Conservation (phyloP, 1,140 invertebrate genomes). For the Maniola jurtina region DNA sequence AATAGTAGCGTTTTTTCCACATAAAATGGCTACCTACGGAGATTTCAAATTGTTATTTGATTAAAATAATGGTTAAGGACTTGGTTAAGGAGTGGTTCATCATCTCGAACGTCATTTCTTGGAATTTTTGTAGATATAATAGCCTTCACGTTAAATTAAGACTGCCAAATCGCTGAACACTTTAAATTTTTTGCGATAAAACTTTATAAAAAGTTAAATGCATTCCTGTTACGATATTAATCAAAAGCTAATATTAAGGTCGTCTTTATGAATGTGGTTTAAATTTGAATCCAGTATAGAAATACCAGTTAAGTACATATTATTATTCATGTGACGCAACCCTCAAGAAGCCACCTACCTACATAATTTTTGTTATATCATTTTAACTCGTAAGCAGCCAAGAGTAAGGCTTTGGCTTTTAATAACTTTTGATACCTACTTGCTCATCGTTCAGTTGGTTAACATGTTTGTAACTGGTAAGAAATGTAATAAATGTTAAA, state of each 20-base stretch:
- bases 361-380: conserved; percentile 4
- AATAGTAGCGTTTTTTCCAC: background rate
- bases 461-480: conserved; percentile 5
- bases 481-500: conserved; percentile 14
- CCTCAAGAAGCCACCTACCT: background rate
- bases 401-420: background rate
- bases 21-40: background rate
- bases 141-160: conserved; percentile 18
- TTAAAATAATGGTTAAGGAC: background rate
- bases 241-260: background rate
- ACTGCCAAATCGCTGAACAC: conserved; percentile 7
- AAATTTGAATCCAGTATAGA: background rate
- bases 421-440: conserved; percentile 10
- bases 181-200: conserved; percentile 13
- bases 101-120: conserved; percentile 8
- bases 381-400: background rate
- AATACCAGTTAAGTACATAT: background rate
- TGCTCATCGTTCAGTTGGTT: background rate
- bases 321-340: background rate
- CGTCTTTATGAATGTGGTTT: background rate
- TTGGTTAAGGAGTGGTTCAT: too few relatives aligned
- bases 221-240: conserved; percentile 10
- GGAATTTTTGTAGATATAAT: conserved; percentile 18
- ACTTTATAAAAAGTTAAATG: conserved; percentile 8
- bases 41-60: background rate